Evolutionary conservation across 2,113 vertebrate species (phyloP).

Genomic region (Crypturellus undulatus): DNA sequence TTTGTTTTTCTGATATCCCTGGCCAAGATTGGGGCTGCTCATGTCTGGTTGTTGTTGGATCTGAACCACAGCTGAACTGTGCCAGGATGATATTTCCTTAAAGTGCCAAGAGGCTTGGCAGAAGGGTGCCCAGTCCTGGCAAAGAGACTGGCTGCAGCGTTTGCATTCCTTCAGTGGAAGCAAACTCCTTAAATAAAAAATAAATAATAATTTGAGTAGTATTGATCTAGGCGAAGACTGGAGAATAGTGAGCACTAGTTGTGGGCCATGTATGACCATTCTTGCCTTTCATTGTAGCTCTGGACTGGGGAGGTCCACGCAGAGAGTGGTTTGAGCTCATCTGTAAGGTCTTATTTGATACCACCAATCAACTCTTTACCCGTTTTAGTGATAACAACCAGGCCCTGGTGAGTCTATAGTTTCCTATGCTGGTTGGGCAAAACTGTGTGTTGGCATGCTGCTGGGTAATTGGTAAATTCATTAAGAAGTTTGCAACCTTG

Average conservation of each 20-base stretch:
- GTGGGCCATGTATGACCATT: background rate
- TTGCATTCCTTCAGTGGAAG: background rate
- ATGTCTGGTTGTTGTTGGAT: background rate
- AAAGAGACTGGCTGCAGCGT: background rate
- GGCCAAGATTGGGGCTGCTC: background rate
- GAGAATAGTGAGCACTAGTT: background rate
- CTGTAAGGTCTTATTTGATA: conserved; percentile 96
- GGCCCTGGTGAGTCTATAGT: conserved; percentile 86
- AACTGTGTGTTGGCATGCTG: background rate
- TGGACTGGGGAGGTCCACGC: conserved; percentile 97
- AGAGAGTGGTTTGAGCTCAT: conserved; percentile 98
- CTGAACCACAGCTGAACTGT: background rate
- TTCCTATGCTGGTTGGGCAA: background rate
- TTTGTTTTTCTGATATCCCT: background rate
- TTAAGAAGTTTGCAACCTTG: background rate
- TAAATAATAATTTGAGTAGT: background rate
- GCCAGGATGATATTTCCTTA: background rate
- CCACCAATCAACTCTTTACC: conserved; percentile 92
- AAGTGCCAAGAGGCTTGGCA: background rate
- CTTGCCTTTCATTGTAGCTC: conserved; percentile 81
- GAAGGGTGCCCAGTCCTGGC: background rate
- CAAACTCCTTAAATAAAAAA: too few relatives aligned
- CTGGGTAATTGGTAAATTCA: background rate
- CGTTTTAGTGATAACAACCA: conserved; percentile 98
- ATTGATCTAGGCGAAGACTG: background rate